Percentiles rank a stretch among this genome's conserved stretches.
Conservation (phyloP, 2,113 vertebrate species). For the Gila orcuttii region DNA sequence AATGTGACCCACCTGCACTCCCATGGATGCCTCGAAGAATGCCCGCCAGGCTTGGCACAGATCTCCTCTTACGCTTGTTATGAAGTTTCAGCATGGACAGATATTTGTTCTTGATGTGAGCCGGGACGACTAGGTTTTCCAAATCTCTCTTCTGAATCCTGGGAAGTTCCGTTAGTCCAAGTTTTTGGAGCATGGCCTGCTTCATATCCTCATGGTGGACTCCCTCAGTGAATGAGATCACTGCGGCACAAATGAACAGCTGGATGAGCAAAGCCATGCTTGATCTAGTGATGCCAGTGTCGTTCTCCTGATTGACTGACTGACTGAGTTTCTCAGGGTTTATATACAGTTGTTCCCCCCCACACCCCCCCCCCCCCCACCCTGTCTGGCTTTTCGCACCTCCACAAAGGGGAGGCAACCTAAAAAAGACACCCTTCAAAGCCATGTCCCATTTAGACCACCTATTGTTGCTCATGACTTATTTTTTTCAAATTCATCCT, state of each 20-base stretch:
- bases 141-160: constrained; percentile 71
- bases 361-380: neutral
- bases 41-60: constrained; percentile 77
- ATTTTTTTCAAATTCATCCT: neutral
- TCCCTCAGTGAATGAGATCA: constrained; percentile 40
- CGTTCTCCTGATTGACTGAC: constrained; percentile 4
- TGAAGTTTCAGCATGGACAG: constrained; percentile 77
- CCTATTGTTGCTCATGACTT: constrained; percentile 43
- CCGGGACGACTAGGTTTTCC: constrained; percentile 74
- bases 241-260: constrained; percentile 60
- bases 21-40: constrained; percentile 76
- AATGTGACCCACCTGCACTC: constrained; percentile 70
- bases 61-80: constrained; percentile 72
- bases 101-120: constrained; percentile 76
- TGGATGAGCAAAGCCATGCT: constrained; percentile 55
- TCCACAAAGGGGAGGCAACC: constrained; percentile 63
- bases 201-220: constrained; percentile 71
- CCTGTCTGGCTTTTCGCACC: constrained; percentile 75
- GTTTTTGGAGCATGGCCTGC: constrained; percentile 72
- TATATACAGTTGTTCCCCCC: constrained; percentile 46
- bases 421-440: constrained; percentile 68
- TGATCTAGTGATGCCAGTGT: constrained; percentile 13
- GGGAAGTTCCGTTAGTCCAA: constrained; percentile 75
- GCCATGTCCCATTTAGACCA: constrained; percentile 56
- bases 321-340: constrained; percentile 20